Evolutionary conservation across 1,140 invertebrate genomes (phyloP).

Genomic region (Zaprionus taronus): DNA sequence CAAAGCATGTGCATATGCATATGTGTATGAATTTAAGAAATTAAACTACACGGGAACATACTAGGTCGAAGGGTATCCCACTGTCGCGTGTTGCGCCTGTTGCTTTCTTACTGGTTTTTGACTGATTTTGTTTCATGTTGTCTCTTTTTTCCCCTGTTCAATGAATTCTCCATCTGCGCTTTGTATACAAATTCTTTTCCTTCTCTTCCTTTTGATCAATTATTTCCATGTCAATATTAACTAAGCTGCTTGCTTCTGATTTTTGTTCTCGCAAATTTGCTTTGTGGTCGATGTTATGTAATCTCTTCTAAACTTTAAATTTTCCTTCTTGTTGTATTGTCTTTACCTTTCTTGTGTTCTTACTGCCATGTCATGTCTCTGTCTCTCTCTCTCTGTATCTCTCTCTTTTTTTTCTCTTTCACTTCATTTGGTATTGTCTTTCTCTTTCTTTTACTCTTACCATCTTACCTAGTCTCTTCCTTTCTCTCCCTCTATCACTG

Average conservation of each 20-base stretch:
- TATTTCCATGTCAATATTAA: not conserved
- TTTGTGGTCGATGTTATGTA: not conserved
- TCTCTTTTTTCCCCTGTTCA: not conserved
- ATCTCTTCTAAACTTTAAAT: not conserved
- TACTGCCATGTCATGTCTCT: too few species aligned
- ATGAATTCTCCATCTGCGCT: not conserved
- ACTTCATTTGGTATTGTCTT: not conserved
- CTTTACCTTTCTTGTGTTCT: too few species aligned
- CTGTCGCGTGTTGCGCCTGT: too few species aligned
- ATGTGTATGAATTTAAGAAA: too few species aligned
- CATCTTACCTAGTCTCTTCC: not conserved
- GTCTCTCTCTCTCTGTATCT: not conserved
- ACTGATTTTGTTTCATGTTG: not conserved
- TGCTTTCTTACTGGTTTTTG: too few species aligned
- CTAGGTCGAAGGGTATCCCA: too few species aligned
- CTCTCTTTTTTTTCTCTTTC: not conserved
- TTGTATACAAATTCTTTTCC: too few species aligned
- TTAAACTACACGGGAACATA: too few species aligned
- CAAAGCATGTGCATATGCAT: too few species aligned
- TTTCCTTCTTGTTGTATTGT: too few species aligned
- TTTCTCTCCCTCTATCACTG: not conserved
- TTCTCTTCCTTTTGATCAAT: not conserved
- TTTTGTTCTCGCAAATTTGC: not conserved
- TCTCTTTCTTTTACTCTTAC: not conserved
- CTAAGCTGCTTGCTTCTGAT: slow-evolving; percentile 3